Conservation (phyloP, 2,797 vertebrate genomes). For the Eremophila alpestris region DNA sequence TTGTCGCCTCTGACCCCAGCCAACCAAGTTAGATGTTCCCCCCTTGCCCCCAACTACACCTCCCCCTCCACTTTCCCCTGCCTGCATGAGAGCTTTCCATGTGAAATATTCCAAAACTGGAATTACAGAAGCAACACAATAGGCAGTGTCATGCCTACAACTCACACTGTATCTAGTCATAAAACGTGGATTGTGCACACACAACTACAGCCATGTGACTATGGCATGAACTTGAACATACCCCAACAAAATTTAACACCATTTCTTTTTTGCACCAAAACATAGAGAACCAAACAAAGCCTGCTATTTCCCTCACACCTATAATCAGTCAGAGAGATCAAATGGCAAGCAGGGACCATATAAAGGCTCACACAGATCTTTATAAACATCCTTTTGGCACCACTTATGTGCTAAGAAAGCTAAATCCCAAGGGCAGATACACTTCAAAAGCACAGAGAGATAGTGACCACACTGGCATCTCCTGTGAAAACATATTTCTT, state of each 20-base stretch:
- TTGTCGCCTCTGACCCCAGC: not conserved
- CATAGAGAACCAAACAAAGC: not conserved
- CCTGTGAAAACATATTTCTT: not conserved
- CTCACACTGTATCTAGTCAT: not conserved
- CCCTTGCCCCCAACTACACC: too few relatives aligned
- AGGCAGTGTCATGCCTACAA: not conserved
- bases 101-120: not conserved
- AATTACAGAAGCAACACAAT: not conserved
- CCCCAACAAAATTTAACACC: not conserved
- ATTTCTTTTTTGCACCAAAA: not conserved
- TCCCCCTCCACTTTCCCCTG: not conserved
- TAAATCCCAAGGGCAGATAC: not conserved
- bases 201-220: not conserved
- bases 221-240: not conserved
- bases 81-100: not conserved
- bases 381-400: not conserved
- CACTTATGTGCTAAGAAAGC: not conserved
- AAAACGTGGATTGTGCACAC: not conserved
- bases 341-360: not conserved
- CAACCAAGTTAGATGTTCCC: not conserved
- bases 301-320: not conserved
- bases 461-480: not conserved
- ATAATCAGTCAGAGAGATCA: not conserved
- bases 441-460: not conserved
- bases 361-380: not conserved